Evolutionary conservation across 2,113 vertebrate species (phyloP).

Genomic region (Macrotis lagotis): DNA sequence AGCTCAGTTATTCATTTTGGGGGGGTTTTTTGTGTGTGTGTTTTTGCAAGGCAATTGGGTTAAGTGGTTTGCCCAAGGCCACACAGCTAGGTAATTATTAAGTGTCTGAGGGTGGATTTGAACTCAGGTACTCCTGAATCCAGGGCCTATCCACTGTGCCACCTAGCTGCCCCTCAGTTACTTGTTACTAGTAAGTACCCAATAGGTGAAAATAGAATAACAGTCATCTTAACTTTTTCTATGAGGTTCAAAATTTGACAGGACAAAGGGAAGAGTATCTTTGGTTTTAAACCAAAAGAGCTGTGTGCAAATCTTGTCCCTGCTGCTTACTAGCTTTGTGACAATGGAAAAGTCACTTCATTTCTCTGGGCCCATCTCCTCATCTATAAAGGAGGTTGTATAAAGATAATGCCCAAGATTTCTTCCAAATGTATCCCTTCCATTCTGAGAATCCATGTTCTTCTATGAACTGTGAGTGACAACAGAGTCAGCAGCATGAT

Average conservation of each 20-base stretch:
- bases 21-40: no score
- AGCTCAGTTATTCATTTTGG: no score
- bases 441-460: not conserved
- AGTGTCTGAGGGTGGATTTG: no score
- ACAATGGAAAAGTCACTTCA: not conserved
- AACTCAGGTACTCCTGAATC: no score
- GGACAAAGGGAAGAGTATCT: not conserved
- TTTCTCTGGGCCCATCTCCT: not conserved
- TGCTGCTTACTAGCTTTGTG: not conserved
- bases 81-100: no score
- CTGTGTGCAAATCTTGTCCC: not conserved
- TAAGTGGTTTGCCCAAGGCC: no score
- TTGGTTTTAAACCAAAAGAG: not conserved
- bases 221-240: not conserved
- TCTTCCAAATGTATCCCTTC: not conserved
- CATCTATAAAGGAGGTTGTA: not conserved
- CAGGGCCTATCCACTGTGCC: no score
- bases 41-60: no score
- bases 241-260: not conserved
- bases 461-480: not conserved
- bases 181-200: not conserved
- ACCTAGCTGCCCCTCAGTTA: no score
- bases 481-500: not conserved
- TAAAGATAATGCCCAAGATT: not conserved
- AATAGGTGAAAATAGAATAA: not conserved